These are phyloP conservation scores for Eulemur rubriventer DNA, from an alignment of 2,797 vertebrate genomes.

Conservation along the genomic window DNA sequence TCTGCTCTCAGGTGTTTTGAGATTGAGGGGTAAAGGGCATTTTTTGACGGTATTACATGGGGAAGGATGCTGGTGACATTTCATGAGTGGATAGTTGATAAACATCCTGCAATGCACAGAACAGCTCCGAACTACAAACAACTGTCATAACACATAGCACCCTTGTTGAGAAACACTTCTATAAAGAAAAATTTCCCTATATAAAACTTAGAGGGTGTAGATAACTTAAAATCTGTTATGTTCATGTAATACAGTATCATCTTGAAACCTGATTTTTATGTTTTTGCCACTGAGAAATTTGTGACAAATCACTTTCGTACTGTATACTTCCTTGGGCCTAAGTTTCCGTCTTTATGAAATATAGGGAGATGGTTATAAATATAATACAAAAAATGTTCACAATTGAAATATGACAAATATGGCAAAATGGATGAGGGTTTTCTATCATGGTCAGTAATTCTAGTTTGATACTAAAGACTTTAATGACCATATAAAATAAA, in stretches of 20 bases:
- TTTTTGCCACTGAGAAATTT: neutral
- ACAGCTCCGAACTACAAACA: neutral
- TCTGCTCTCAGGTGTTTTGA: neutral
- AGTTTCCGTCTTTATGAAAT: conserved; percentile 12
- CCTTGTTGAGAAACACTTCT: neutral
- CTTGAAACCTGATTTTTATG: conserved; percentile 27
- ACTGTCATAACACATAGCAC: neutral
- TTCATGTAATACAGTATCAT: neutral
- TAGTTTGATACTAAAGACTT: neutral
- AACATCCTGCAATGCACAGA: neutral
- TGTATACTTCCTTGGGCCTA: neutral
- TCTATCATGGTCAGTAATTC: neutral
- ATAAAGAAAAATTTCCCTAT: neutral
- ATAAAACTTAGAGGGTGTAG: neutral
- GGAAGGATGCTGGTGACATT: neutral
- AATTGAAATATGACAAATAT: neutral
- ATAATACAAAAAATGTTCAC: neutral
- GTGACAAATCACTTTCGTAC: neutral
- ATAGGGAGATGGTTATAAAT: neutral
- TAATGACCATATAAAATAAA: neutral
- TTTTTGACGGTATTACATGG: neutral
- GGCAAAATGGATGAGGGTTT: neutral
- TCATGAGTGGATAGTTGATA: neutral
- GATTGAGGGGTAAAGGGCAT: neutral
- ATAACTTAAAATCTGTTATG: neutral